phyloP scores from a whole-genome alignment of 1,140 invertebrate species.

The Rhagoletis pomonella region DNA sequence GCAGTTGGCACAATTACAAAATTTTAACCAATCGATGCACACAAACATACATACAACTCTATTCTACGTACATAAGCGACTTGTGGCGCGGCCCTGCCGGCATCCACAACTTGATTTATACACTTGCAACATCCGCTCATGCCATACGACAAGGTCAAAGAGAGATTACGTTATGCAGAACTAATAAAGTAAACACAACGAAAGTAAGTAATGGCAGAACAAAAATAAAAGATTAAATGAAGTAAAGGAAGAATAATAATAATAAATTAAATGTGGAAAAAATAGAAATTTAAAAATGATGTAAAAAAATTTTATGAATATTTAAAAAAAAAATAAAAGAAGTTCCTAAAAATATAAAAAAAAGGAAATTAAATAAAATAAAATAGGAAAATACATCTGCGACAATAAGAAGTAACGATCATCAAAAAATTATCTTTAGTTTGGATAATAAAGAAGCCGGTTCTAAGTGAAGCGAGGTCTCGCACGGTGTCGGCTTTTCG shows the following conservation, averaged over 20 bases:
- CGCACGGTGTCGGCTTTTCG: no score
- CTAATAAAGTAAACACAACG: slow-evolving; percentile 7
- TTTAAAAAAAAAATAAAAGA: not conserved
- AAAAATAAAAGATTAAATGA: not conserved
- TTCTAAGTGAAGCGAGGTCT: no score
- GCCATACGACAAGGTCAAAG: not conserved
- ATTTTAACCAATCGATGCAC: not conserved
- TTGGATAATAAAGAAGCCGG: no score
- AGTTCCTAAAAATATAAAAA: not conserved
- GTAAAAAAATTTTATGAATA: not conserved
- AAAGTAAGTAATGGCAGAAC: not conserved
- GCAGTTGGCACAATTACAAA: slow-evolving; percentile 1
- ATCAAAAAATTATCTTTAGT: no score
- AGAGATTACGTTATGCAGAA: slow-evolving; percentile 14
- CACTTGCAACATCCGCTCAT: slow-evolving; percentile 11
- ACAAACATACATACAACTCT: not conserved
- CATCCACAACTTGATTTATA: slow-evolving; percentile 32
- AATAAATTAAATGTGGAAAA: not conserved
- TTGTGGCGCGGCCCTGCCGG: slow-evolving; percentile 19
- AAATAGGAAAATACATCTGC: no score
- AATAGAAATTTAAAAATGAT: not conserved
- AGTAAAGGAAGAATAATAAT: not conserved
- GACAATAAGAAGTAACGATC: no score
- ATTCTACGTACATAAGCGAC: not conserved
- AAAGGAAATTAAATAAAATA: no score